Conservation (phyloP, 1,140 invertebrate species). For the Drosophila arawakana region DNA sequence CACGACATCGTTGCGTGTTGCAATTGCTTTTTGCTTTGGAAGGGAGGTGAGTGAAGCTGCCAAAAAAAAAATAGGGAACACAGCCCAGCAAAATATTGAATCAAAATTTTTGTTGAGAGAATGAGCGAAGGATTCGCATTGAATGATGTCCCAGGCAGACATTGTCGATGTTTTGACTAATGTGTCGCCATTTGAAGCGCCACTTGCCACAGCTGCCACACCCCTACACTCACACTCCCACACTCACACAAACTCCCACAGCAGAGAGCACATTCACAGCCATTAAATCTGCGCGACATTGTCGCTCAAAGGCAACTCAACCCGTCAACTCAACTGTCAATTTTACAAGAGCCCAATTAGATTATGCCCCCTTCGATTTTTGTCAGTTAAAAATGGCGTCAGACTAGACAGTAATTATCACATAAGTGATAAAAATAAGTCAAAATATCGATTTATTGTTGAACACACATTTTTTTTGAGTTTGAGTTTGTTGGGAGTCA, state of each 20-base stretch:
- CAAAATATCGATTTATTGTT: conserved; percentile 5
- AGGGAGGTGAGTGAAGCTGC: no score
- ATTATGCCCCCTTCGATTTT: conserved; percentile 15
- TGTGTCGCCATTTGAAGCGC: conserved; percentile 39
- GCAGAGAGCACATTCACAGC: conserved; percentile 27
- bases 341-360: conserved; percentile 46
- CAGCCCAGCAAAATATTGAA: conserved; percentile 33
- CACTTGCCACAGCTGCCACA: conserved; percentile 19
- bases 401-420: conserved; percentile 34
- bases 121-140: conserved; percentile 18
- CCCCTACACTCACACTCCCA: neutral
- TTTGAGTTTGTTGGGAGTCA: neutral
- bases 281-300: conserved; percentile 44
- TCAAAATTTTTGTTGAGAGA: conserved; percentile 35
- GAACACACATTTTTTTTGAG: neutral
- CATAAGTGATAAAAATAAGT: neutral
- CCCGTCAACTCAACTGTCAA: conserved; percentile 27
- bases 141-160: conserved; percentile 35
- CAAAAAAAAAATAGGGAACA: conserved; percentile 4
- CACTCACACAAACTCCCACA: neutral
- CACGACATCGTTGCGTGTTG: conserved; percentile 2
- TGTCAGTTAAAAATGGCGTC: conserved; percentile 13
- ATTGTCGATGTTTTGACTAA: conserved; percentile 51
- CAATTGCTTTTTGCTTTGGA: conserved; percentile 30
- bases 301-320: conserved; percentile 39